These are phyloP conservation scores for Tarsius wallacei DNA, from an alignment of 2,797 vertebrate species.

Conservation along the genomic window DNA sequence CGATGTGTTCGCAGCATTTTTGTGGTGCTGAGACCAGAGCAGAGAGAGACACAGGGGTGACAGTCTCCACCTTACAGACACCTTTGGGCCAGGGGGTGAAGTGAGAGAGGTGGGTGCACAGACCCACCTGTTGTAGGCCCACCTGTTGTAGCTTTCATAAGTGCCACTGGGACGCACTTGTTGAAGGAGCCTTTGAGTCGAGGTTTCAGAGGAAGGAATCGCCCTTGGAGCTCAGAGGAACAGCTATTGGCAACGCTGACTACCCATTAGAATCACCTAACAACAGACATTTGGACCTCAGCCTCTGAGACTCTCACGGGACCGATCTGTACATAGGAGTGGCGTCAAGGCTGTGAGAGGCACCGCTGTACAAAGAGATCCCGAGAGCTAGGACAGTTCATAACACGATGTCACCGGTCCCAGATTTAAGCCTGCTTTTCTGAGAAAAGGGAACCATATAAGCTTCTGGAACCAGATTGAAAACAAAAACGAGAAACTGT, in stretches of 20 bases:
- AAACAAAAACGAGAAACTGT: background rate
- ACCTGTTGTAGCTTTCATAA: background rate
- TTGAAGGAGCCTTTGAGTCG: background rate
- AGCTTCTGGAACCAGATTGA: background rate
- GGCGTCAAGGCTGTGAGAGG: background rate
- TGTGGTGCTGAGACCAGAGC: background rate
- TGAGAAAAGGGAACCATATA: background rate
- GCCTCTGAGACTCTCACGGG: background rate
- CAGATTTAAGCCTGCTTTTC: background rate
- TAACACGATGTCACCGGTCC: background rate
- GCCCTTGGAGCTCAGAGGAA: background rate
- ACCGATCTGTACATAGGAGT: accelerated
- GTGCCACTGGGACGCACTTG: background rate
- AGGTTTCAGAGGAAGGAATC: background rate
- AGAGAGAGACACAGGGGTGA: background rate
- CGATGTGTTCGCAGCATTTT: background rate
- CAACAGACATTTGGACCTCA: background rate
- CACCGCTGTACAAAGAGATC: background rate
- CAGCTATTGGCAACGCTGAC: too few relatives aligned
- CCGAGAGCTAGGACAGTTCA: background rate
- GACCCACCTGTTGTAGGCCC: background rate
- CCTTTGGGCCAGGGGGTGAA: background rate
- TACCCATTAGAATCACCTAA: background rate
- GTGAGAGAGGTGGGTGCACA: background rate
- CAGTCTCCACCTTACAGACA: too few relatives aligned